Conservation (phyloP, 2,888 invertebrate species). For the Stenchaetothrips biformis region DNA sequence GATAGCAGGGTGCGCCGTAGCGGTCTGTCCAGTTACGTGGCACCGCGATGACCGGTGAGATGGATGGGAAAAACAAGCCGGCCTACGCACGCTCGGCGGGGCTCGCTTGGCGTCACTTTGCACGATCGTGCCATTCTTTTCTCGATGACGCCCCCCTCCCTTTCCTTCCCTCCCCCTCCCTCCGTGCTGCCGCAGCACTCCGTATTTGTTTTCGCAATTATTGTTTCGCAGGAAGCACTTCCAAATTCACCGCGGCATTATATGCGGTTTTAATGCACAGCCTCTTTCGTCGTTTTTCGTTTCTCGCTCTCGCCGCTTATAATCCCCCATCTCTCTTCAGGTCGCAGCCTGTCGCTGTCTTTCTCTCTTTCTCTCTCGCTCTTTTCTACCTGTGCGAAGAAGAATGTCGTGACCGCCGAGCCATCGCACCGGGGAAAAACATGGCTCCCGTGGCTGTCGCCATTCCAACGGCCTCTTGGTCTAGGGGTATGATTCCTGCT, state of each 20-base stretch:
- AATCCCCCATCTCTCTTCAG: not conserved
- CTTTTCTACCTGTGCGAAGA: no score
- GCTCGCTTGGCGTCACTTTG: not conserved
- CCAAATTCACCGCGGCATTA: no score
- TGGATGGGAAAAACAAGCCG: not conserved
- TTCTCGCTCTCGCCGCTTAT: not conserved
- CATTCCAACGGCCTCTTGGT: conserved; percentile 41
- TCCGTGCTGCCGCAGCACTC: not conserved
- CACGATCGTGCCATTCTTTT: not conserved
- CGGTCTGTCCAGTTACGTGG: not conserved
- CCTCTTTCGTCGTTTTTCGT: not conserved
- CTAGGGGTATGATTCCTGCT: conserved; percentile 52
- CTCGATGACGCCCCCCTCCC: not conserved
- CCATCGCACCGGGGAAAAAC: no score
- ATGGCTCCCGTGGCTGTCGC: no score
- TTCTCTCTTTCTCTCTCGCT: no score
- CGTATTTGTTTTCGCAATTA: no score
- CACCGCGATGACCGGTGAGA: not conserved
- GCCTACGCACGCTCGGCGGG: not conserved
- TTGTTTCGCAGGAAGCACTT: no score
- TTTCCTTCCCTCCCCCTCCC: not conserved
- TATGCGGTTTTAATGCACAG: no score
- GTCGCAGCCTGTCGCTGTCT: no score
- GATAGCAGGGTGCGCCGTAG: not conserved
- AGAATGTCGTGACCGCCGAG: no score